A percentile compares a stretch with the other conserved stretches of the same genome.
Conservation (phyloP, 2,888 invertebrate genomes). For the Drosophila aldrichi region DNA sequence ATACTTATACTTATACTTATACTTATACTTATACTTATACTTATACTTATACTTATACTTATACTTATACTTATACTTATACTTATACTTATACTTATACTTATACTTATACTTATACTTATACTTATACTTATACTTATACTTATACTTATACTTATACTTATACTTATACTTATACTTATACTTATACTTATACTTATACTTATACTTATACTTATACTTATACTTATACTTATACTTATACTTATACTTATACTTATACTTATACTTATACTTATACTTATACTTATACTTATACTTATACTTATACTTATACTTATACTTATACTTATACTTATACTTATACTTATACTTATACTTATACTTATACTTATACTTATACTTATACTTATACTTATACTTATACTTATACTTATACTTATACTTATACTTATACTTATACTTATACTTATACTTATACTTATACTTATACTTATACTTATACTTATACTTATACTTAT, state of each 20-base stretch:
- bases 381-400: background rate
- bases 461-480: conserved; percentile 1
- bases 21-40: background rate
- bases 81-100: background rate
- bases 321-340: background rate
- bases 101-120: background rate
- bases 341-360: background rate
- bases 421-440: conserved; percentile 1
- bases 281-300: background rate
- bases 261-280: conserved; percentile 1
- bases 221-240: conserved; percentile 1
- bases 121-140: background rate
- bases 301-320: background rate
- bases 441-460: background rate
- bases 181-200: background rate
- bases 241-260: background rate
- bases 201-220: background rate
- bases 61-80: background rate
- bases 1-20: conserved; percentile 1
- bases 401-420: background rate
- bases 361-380: background rate
- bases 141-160: background rate
- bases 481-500: background rate
- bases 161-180: conserved; percentile 1
- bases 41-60: conserved; percentile 1